These are phyloP conservation scores for Zingel zingel DNA, from an alignment of 2,113 vertebrate genomes.

Conservation along the genomic window DNA sequence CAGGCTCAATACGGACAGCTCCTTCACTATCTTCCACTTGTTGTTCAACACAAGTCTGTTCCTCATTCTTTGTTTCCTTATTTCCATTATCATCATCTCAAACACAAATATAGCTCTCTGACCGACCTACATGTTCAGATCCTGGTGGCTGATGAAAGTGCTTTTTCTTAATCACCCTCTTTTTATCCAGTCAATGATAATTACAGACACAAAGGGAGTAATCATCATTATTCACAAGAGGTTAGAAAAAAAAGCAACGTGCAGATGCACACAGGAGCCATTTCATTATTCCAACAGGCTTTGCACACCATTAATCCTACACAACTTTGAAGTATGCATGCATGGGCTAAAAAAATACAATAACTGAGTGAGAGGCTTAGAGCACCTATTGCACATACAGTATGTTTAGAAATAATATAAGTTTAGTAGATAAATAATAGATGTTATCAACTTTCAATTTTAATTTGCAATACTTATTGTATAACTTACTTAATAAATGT, in stretches of 20 bases:
- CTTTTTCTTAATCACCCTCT: conserved; percentile 71
- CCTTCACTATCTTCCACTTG: conserved; percentile 45
- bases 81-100: conserved; percentile 30
- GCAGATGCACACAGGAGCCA: conserved; percentile 58
- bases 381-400: neutral
- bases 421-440: neutral
- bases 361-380: neutral
- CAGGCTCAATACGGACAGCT: conserved; percentile 50
- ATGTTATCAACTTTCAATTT: neutral
- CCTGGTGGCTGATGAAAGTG: conserved; percentile 75
- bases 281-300: conserved; percentile 71
- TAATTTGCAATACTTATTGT: neutral
- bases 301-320: conserved; percentile 63
- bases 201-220: conserved; percentile 67
- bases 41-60: conserved; percentile 11
- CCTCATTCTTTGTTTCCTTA: conserved; percentile 18
- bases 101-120: conserved; percentile 19
- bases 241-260: conserved; percentile 44
- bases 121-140: conserved; percentile 47
- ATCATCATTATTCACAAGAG: conserved; percentile 69
- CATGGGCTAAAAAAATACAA: conserved; percentile 17
- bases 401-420: neutral
- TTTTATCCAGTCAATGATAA: conserved; percentile 65
- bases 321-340: conserved; percentile 21
- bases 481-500: neutral